These are phyloP conservation scores for Lagocephalus sceleratus DNA, from an alignment of 2,797 vertebrate genomes.

Conservation along the genomic window DNA sequence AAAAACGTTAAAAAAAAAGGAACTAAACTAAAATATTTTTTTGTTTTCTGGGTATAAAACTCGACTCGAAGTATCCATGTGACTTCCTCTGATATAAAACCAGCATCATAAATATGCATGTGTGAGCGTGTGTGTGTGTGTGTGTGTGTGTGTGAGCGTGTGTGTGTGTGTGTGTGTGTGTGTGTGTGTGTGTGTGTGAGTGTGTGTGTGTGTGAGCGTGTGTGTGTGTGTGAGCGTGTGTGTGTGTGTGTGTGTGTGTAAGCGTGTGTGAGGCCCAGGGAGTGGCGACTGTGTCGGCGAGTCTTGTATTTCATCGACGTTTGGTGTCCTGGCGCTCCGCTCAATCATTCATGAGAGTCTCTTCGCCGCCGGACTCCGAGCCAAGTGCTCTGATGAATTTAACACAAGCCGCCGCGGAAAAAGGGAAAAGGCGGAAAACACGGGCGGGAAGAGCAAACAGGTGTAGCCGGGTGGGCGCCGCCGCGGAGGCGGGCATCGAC, in stretches of 20 bases:
- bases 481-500: no score
- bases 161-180: no score
- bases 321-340: conserved; percentile 40
- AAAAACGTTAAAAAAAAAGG: no score
- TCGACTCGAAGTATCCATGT: conserved; percentile 27
- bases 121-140: conserved; percentile 55
- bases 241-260: conserved; percentile 44
- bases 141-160: no score
- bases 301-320: conserved; percentile 55
- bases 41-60: no score
- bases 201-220: no score
- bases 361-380: conserved; percentile 38
- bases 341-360: conserved; percentile 60
- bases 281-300: conserved; percentile 51
- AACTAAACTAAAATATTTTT: no score
- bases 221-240: no score
- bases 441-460: conserved; percentile 3
- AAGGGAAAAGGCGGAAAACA: conserved; percentile 3
- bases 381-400: conserved; percentile 42
- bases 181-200: no score
- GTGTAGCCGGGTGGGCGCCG: conserved; percentile 21
- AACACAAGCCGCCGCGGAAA: conserved; percentile 17
- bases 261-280: conserved; percentile 29
- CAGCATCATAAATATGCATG: conserved; percentile 1
- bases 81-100: conserved; percentile 1